Evolutionary conservation across 2,888 invertebrate species (phyloP), one percentile per base, ranked within the genome.

Genomic region (Calameuta idolon): DNA sequence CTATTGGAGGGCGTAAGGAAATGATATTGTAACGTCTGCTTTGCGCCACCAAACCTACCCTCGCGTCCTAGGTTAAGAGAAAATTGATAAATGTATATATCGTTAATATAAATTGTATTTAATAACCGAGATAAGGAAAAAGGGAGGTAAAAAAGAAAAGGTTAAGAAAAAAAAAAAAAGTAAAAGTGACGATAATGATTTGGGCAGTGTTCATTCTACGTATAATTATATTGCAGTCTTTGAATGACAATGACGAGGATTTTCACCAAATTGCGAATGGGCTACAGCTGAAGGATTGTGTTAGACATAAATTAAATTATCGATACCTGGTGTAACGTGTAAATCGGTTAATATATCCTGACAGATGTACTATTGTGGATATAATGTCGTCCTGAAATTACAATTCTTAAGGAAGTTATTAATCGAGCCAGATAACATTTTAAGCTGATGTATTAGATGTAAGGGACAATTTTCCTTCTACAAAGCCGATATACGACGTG

Each of bases 61-160:
- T 84, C 80, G 81, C 83, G 83, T 84, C 83, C 82, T 80, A 83
- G 75, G 79, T 69, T 80, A 80, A 81, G 55, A 80, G 81, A 79
- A 74, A 34, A 81, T 55, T 75, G 40, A 35, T 88, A 83, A 86
- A 86, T 89, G 87, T 90, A 90, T 86, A 85, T 89, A 89, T 86
- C 86, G 87, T 89, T 89, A 88, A 86, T 83, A 87, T 87, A 89
- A 86, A 89, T 88, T 89, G 87, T 86, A 89, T 88, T 86, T 87
- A 87, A 87, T 85, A 84, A 86, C 81, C 79, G 75, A 80, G 76
- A 79, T 75, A 80, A 79, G 80, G 40, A 40, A 40, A 15, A 40
- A 15, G 1, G 15, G 40, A 40, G 40, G 40, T 37, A 15, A 12
- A 68, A 71, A 34, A 68, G 30, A 73, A 40, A 75, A 55, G 12